phyloP scores from a whole-genome alignment of 2,113 vertebrate species.

The Aegypius monachus region DNA sequence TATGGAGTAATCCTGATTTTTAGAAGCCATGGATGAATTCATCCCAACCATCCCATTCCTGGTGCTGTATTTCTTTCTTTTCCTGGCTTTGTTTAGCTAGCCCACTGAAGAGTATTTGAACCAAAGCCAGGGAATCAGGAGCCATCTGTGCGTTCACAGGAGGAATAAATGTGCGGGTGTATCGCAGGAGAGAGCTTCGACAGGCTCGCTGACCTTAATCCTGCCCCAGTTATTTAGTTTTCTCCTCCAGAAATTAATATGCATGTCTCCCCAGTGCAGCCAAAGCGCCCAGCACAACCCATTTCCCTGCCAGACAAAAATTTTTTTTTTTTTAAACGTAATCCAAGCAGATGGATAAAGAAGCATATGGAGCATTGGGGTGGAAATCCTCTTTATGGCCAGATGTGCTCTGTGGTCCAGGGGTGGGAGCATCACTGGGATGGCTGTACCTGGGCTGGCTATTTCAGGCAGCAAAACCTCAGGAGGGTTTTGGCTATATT shows the following conservation, averaged over 20 bases:
- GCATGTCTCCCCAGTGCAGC: fast-evolving
- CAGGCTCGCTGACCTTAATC: not conserved
- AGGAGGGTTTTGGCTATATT: fast-evolving
- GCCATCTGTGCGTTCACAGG: not conserved
- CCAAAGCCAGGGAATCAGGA: not conserved
- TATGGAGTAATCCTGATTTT: not conserved
- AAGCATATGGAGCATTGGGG: fast-evolving
- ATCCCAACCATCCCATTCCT: not conserved
- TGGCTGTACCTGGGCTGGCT: fast-evolving
- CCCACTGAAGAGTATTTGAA: not conserved
- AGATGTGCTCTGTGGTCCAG: not conserved
- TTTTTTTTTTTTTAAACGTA: not conserved
- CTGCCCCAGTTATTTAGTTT: not conserved
- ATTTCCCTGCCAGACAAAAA: not conserved
- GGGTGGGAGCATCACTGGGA: not conserved
- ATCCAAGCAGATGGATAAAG: not conserved
- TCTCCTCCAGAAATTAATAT: not conserved
- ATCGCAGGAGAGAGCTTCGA: fast-evolving
- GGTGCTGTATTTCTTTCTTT: not conserved
- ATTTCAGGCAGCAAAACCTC: not conserved
- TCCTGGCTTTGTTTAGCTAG: not conserved
- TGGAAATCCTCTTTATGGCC: not conserved
- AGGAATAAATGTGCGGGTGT: not conserved
- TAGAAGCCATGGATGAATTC: not conserved
- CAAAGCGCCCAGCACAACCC: not conserved